phyloP scores from a whole-genome alignment of 2,797 vertebrate genomes.

The Dicrostonyx torquatus region DNA sequence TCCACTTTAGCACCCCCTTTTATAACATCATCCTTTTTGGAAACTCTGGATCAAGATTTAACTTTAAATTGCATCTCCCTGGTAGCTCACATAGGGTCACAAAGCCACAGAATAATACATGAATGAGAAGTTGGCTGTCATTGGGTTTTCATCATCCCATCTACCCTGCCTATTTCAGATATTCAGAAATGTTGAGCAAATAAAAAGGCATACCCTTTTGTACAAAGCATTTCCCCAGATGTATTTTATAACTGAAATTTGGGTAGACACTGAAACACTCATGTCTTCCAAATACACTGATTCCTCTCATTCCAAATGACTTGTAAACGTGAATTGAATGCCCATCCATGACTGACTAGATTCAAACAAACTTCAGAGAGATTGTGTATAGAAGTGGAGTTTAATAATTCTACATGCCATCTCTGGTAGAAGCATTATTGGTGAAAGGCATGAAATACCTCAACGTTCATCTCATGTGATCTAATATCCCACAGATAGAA shows the following conservation, averaged over 20 bases:
- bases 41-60: slow-evolving; percentile 22
- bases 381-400: neutral
- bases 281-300: slow-evolving; percentile 39
- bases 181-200: slow-evolving; percentile 52
- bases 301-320: slow-evolving; percentile 42
- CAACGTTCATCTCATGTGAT: slow-evolving; percentile 18
- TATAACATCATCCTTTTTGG: slow-evolving; percentile 17
- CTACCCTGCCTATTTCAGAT: slow-evolving; percentile 14
- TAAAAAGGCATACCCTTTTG: slow-evolving; percentile 43
- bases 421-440: slow-evolving; percentile 22
- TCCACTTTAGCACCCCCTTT: slow-evolving; percentile 34
- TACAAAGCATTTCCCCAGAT: slow-evolving; percentile 43
- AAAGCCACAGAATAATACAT: neutral
- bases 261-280: slow-evolving; percentile 6
- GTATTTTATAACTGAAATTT: slow-evolving; percentile 17
- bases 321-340: slow-evolving; percentile 39
- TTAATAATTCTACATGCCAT: slow-evolving; percentile 1
- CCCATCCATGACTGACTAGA: slow-evolving; percentile 29
- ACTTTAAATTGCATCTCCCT: slow-evolving; percentile 45
- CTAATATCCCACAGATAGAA: slow-evolving; percentile 5
- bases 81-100: slow-evolving; percentile 5
- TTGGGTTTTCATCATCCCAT: slow-evolving; percentile 23
- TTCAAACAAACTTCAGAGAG: slow-evolving; percentile 32
- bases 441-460: slow-evolving; percentile 28
- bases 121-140: slow-evolving; percentile 38